These are phyloP conservation scores for Halcyon leucocephala DNA, from an alignment of 2,797 vertebrate species.

Conservation along the genomic window DNA sequence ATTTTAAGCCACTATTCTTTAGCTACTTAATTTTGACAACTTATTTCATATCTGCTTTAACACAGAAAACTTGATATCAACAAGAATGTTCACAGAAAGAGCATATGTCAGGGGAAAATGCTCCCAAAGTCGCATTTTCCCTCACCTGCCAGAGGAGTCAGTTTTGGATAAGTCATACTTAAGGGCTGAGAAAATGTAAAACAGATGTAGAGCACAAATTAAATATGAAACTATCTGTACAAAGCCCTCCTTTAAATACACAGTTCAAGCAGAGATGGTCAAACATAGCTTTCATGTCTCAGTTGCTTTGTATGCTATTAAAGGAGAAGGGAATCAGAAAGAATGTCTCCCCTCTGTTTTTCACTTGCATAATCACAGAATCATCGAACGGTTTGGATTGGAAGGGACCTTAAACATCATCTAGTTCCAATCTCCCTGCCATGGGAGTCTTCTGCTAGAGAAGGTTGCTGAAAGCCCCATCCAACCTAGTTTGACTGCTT, in stretches of 20 bases:
- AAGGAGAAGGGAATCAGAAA: neutral
- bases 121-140: neutral
- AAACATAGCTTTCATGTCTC: neutral
- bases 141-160: neutral
- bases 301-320: neutral
- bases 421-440: neutral
- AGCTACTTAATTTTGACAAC: slow-evolving; percentile 34
- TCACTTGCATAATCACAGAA: neutral
- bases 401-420: neutral
- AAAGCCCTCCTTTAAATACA: neutral
- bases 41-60: slow-evolving; percentile 36
- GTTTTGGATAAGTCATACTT: neutral
- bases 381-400: neutral
- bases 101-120: neutral
- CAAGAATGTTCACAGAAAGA: neutral
- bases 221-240: rapidly evolving
- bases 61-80: neutral
- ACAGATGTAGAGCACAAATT: neutral
- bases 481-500: neutral
- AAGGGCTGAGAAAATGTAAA: slow-evolving; percentile 15
- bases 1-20: slow-evolving; percentile 3
- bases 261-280: neutral
- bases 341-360: neutral
- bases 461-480: neutral
- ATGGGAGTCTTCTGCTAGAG: neutral